Evolutionary conservation across 1,140 invertebrate genomes (phyloP), one percentile per base, ranked within the genome.

Genomic region (Heliothis virescens): DNA sequence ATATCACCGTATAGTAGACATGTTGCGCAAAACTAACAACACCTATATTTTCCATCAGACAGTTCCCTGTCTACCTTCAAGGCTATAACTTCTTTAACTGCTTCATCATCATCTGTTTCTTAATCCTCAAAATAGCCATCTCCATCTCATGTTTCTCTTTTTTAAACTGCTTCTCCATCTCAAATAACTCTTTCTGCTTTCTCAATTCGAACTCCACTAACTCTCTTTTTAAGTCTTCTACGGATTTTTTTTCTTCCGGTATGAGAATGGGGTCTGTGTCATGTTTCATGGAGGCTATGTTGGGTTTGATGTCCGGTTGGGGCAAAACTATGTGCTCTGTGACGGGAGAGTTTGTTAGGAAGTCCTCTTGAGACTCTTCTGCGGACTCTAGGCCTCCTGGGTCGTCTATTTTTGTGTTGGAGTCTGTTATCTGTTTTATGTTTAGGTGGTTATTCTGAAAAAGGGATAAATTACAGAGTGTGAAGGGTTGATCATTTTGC

Each of bases 111-210:
- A 81, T 1, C 47, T 81, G 65, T 18, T 78, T 81, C 48, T 55
- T 77, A 11, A 81, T 41, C 67, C 53, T 63, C 29, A 81, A 52
- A 47, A 81, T 78, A 7, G 63, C 48, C 57, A 81, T 76, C 16
- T 81, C 80, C 50, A 81, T 26, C 50, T 76, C 69, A 50, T 81
- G 80, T 50, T 73, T 78, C 21, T 81, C 80, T 21, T 34, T 72
- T 11, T 29, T 63, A 41, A 78, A 67, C 34, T 55, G 29, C 21
- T 81, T 81, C 67, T 81, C 80, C 18, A 81, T 78, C 10, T 78
- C 80, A 57, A 63, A 81, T 13, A 81, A 50, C 50, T 81, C 80
- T 41, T 57, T 72, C 50, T 73, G 57, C 18, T 53, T 81, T 10
- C 12, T 65, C 29, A 81, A 18, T 15, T 81, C 80, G 57, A 81